Evolutionary conservation across 2,797 vertebrate species (phyloP), one percentile per base, ranked within the genome.

Genomic region (Manis javanica): DNA sequence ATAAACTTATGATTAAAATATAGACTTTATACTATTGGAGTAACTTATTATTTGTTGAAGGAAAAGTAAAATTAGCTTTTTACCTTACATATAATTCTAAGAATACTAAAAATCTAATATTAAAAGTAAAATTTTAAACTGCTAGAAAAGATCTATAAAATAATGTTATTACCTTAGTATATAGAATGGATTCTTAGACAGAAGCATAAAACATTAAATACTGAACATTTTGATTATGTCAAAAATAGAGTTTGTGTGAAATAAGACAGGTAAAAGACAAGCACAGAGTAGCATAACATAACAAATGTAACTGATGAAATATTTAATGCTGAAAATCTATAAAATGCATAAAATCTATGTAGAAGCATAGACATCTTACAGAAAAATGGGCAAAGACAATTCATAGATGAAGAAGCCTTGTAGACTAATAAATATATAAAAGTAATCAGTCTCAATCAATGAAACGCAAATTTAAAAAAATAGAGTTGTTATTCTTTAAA

Each of bases 1-100:
- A 18, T 55, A 95, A 91, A 61, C 91, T 11, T 95, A 34, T 87
- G 23, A 39, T 51, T 46, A 82, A 63, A 89, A 90, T 29, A 29
- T 3, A 63, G 1, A 84, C 26, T 88, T 92, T n/a, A 21, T 37
- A 16, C 1, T 51, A 16, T 49, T 88, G 24, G 5, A 91, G 61
- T 82, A 66, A 75, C 69, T 61, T 2, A 49, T 63, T 71, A 75
- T 37, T 68, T 85, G 68, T 29, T 72, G 26, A 23, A 5, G 11
- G 7, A 29, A 57, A 84, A 88, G 0, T 68, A 88, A 93, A 87
- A 51, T 42, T 59, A 55, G 14, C 6, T 51, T 19, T 63, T 91
- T 59, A 59, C 11, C 23, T 93, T 39, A 49, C 1, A 64, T 0
- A 51, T 21, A 66, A 75, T 53, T 94, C 42, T 64, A 92, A 5